Evolutionary conservation across 2,797 vertebrate genomes (phyloP), one percentile per base, ranked within the genome.

Genomic region (Mus caroli): DNA sequence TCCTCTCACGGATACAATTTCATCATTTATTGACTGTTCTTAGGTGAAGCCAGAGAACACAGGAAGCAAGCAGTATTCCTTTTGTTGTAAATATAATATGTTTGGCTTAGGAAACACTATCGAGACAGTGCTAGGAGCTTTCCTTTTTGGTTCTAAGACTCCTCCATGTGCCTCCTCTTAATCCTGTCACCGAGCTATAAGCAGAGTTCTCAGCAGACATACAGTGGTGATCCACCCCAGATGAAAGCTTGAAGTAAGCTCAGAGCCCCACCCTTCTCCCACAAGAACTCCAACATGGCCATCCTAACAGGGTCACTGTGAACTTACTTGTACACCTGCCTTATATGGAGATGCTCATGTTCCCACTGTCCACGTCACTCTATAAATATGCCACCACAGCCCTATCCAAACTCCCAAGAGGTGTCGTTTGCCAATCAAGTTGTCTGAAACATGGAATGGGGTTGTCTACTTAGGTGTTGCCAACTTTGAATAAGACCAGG

Each of bases 111-210:
- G 77, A 28, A 17, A 64, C 52, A 15, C 73, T 28, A 1, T 3
- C 4, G 19, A 10, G 10, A 54, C 2, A 54, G 0, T 22, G 0
- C 26, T 58, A n/a, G 3, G 58, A 7, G 3, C 15, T 86, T 56
- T 78, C 34, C 64, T 60, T 67, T 24, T 43, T 56, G 4, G 20
- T 46, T 86, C 40, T 14, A 54, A 46, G 0, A 1, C 10, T 15
- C 31, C 28, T 69, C 26, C 8, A 20, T 78, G 85, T 64, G n/a
- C 17, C 54, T 28, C 64, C 24, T 69, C 34, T 17, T 19, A 26
- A 31, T 71, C 43, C 50, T 85, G 2, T 5, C 15, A 22, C 4
- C 1, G 9, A 34, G 71, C 82, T 88, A 46, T 2, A 31, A 67
- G 64, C 31, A 71, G 40, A 7, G 15, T 12, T 60, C 40, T 37